Evolutionary conservation across 1,140 invertebrate species (phyloP), one percentile per base, ranked within the genome.

Genomic region (Cyrtorhinus lividipennis): DNA sequence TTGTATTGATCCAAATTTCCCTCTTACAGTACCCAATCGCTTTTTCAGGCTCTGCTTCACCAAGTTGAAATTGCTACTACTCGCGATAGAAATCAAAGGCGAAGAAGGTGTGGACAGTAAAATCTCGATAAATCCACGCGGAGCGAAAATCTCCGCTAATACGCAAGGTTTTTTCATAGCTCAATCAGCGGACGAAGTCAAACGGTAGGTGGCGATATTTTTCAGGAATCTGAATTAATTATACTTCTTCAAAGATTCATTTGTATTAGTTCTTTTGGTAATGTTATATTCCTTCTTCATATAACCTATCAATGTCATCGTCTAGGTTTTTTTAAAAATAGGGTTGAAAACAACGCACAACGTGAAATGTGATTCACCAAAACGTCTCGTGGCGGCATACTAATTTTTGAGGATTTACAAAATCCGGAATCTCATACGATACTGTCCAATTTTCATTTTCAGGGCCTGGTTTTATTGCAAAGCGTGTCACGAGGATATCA

Each of bases 101-200:
- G 85, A 87, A 56, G 92, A 96, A 72, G 92, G 92, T 18, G 81
- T 81, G 15, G 94, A 98, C 72, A 95, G 91, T 72, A 97, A 96
- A 77, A 98, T 99, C 68, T 95, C 95, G 12, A 99, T 99, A 67
- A 99, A 99, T 81, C 96, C 96, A 59, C 84, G 93, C 68, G 88
- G 88, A 67, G 92, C 91, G 64, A 97, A 96, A 77, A 98, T 99
- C 66, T 88, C 92, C 73, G 88, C 92, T 44, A 97, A 95, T 74
- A 99, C 96, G 67, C 95, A 98, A 80, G 96, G 96, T 70, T 99
- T 99, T 79, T 99, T 99, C 76, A 98, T 99, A 75, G 97, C 97
- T 70, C 95, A 99, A 79, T 98, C 95, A 68, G 95, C 95, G 24
- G 97, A 99, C 77, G 97, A 99, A 82, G 96, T 98, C 20, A 99